Percentiles rank a stretch among this genome's conserved stretches.
These are phyloP conservation scores for Ceratothoa steindachneri DNA, from an alignment of 2,888 invertebrate species.

Conservation along the genomic window DNA sequence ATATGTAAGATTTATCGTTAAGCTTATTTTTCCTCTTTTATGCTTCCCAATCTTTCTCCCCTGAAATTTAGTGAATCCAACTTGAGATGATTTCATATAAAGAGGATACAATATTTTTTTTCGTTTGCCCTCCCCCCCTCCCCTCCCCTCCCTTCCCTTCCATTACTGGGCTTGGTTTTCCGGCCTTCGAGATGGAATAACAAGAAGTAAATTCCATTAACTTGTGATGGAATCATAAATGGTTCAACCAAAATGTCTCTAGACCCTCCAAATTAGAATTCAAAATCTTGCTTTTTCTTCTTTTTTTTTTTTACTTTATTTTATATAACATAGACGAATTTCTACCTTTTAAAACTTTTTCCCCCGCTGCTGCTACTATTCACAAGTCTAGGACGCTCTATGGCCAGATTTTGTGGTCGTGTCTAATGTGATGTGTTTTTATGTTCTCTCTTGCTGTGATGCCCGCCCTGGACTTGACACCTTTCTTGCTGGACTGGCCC, in stretches of 20 bases:
- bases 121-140: background rate
- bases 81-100: too few species aligned
- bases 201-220: too few species aligned
- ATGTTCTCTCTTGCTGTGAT: constrained; percentile 47
- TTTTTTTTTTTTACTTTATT: background rate
- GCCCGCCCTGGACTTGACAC: constrained; percentile 45
- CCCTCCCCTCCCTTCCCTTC: background rate
- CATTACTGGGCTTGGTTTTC: too few species aligned
- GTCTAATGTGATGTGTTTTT: constrained; percentile 47
- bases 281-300: background rate
- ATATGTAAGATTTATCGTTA: too few species aligned
- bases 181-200: background rate
- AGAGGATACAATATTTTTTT: too few species aligned
- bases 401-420: constrained; percentile 43
- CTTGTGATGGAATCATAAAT: too few species aligned
- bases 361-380: background rate
- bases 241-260: too few species aligned
- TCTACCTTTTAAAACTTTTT: too few species aligned
- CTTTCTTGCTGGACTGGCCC: constrained; percentile 44
- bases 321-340: background rate
- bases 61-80: too few species aligned
- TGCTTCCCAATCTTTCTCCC: too few species aligned
- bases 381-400: background rate
- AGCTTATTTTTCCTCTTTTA: background rate
- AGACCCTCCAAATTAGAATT: too few species aligned